Base-by-base conservation (phyloP, 2,113 vertebrate genomes). In the Poecile atricapillus region DNA sequence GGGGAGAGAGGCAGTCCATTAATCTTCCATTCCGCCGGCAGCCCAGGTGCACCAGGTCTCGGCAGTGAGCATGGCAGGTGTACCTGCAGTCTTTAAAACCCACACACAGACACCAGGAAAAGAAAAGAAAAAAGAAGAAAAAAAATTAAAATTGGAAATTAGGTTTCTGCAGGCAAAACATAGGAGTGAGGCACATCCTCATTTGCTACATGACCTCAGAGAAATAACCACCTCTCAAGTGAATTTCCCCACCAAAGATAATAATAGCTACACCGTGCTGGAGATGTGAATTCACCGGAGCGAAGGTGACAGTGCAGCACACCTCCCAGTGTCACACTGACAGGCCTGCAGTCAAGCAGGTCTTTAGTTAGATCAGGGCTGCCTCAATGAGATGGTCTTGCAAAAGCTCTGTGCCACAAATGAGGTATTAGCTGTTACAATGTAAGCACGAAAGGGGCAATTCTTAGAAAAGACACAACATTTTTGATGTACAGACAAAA, bases 51-150 rank as follows among this genome's bases (percentile, higher is more conserved):
- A 98, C 97, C 88, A 98, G 95, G 53, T 98, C 97, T 91, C 16
- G 96, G 95, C 98, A 98, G 77, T 97, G 97, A 87, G 98, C 74
- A 16, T 98, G 98, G 46, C 98, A 98, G 46, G 95, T 96, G 49
- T 97, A 98, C 89, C 94, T 98, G 65, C 97, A 97, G 35, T 98
- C 98, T 98, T 97, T 69, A 97, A 97, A 67, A 96, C 2, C 4
- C 71, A 64, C 47, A 43, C 14, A 76, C 12, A 37, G 39, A 76
- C 8, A 23, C 31, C 43, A 62, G 83, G 35, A 2, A 7, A 31
- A 33, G 15, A 56, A 50, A 20, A 19, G 2, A 33, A 27, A 13
- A 47, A 0, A 27, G 1, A n/a, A 27, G 5, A 16, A 50, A n/a
- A 33, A 2, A 68, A 46, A 58, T 2, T 60, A 20, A 77, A 46